phyloP scores from a whole-genome alignment of 2,797 vertebrate genomes.

The Brachyrhaphis roseni region DNA sequence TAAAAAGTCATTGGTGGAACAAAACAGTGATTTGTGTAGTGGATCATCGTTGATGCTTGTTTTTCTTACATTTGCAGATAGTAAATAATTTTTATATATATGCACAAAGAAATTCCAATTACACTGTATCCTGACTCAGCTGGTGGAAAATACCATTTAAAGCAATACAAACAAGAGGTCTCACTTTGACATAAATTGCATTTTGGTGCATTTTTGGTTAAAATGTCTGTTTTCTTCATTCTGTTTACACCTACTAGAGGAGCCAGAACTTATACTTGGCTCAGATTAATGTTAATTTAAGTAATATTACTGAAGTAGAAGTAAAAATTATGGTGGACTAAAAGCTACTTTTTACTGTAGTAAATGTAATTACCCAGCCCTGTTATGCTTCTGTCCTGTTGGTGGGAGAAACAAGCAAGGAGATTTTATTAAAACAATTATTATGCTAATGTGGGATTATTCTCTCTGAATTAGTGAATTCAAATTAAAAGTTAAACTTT shows the following conservation, averaged over 20 bases:
- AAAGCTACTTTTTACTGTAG: neutral
- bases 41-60: neutral
- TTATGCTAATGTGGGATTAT: neutral
- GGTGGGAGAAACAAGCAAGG: neutral
- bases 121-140: too few species aligned
- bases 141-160: too few species aligned
- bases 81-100: too few species aligned
- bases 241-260: too few species aligned
- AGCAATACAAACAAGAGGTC: too few species aligned
- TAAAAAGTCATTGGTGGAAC: neutral
- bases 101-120: too few species aligned
- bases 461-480: neutral
- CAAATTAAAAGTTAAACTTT: neutral
- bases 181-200: too few species aligned
- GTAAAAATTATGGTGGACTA: neutral
- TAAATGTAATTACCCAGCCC: neutral
- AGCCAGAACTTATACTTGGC: too few species aligned
- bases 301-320: neutral
- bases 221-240: too few species aligned
- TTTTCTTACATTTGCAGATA: neutral
- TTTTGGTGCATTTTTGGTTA: too few species aligned
- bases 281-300: neutral
- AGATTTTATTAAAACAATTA: neutral
- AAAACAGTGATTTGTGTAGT: neutral
- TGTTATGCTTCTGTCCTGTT: neutral